Percentiles rank a stretch among this genome's conserved stretches.
phyloP scores from a whole-genome alignment of 2,797 vertebrate species.

The Acrocephalus scirpaceus region DNA sequence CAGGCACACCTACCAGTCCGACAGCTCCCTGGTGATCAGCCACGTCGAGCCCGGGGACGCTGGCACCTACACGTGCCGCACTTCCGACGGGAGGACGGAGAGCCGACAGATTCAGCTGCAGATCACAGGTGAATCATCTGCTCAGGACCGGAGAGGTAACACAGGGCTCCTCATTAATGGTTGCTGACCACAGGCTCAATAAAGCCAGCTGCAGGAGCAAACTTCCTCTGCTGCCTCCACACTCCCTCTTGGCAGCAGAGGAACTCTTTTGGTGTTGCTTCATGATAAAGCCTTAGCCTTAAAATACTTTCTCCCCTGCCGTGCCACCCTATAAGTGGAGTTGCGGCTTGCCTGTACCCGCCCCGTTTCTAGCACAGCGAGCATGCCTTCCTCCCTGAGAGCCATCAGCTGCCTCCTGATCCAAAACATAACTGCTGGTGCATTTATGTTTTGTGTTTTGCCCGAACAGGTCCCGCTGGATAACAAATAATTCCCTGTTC shows the following conservation, averaged over 20 bases:
- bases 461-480: not conserved
- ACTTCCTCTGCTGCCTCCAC: not conserved
- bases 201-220: not conserved
- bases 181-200: not conserved
- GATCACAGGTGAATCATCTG: conserved; percentile 59
- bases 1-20: conserved; percentile 73
- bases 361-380: not conserved
- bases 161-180: not conserved
- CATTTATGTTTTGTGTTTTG: not conserved
- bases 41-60: conserved; percentile 61
- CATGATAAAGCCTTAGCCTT: not conserved
- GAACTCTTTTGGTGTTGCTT: not conserved
- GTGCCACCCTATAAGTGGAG: not conserved
- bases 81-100: not conserved
- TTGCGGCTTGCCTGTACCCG: not conserved
- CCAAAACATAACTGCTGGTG: not conserved
- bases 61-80: conserved; percentile 71
- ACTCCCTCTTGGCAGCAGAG: not conserved
- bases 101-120: conserved; percentile 60
- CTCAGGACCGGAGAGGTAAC: not conserved
- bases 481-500: not conserved
- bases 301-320: not conserved
- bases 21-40: conserved; percentile 77
- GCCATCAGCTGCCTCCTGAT: not conserved
- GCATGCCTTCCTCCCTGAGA: not conserved